Conservation (phyloP, 2,113 vertebrate species). For the Elaphurus davidianus region DNA sequence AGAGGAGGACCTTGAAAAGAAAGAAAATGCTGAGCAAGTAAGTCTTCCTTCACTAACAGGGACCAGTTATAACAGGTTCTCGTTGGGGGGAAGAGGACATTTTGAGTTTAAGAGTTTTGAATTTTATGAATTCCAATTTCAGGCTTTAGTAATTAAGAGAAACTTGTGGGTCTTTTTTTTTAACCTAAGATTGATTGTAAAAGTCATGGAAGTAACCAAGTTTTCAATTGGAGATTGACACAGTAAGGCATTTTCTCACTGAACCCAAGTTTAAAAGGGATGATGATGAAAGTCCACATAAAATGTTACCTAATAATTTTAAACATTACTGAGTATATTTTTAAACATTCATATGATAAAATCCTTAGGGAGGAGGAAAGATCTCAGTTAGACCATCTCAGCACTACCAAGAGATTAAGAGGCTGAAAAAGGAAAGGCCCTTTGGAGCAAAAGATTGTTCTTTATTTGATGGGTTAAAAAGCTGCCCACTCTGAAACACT, state of each 20-base stretch:
- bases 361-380: background rate
- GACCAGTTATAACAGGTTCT: background rate
- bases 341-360: background rate
- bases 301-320: background rate
- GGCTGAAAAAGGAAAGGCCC: no score
- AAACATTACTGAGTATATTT: background rate
- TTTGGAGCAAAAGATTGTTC: background rate
- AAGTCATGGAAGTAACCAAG: background rate
- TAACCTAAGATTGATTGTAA: background rate
- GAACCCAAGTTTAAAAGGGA: background rate
- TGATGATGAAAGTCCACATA: background rate
- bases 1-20: background rate
- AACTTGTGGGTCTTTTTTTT: background rate
- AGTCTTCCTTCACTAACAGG: background rate
- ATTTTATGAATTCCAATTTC: background rate
- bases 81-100: background rate
- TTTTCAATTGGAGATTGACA: background rate
- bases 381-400: background rate
- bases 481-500: background rate
- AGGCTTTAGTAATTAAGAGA: background rate
- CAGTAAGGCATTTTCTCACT: background rate
- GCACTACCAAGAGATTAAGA: background rate
- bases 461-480: background rate
- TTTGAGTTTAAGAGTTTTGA: background rate
- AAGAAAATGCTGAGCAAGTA: background rate